phyloP scores from a whole-genome alignment of 2,888 invertebrate genomes.

The Eugnorisma glareosa region DNA sequence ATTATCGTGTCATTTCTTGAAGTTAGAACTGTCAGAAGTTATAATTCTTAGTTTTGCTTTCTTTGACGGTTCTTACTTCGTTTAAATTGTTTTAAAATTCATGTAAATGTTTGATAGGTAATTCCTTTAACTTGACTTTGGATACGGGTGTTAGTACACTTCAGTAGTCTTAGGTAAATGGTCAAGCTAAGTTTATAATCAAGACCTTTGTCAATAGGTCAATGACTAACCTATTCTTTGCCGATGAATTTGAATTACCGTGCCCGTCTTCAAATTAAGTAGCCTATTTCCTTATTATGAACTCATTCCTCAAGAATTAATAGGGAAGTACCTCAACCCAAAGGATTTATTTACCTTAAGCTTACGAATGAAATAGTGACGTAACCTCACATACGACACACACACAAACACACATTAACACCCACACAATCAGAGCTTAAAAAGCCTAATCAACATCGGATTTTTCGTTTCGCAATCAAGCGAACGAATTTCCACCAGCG shows the following conservation, averaged over 20 bases:
- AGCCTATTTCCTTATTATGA: slow-evolving; percentile 6
- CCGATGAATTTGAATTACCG: slow-evolving; percentile 7
- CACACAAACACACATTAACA: slow-evolving; percentile 53
- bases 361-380: slow-evolving; percentile 50
- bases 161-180: too few relatives aligned
- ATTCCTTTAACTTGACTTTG: too few relatives aligned
- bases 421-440: slow-evolving; percentile 77
- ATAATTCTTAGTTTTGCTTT: too few relatives aligned
- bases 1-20: too few relatives aligned
- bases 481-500: slow-evolving; percentile 84
- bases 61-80: too few relatives aligned
- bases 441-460: slow-evolving; percentile 88
- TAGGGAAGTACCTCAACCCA: slow-evolving; percentile 40
- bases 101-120: too few relatives aligned
- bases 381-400: slow-evolving; percentile 43
- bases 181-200: background rate
- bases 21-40: too few relatives aligned
- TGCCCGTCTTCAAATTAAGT: background rate
- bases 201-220: background rate
- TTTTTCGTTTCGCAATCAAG: slow-evolving; percentile 87
- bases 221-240: background rate
- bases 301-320: slow-evolving; percentile 4
- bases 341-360: slow-evolving; percentile 30
- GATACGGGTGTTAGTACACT: too few relatives aligned
- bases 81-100: too few relatives aligned